phyloP scores from a whole-genome alignment of 2,888 invertebrate species.

The Artemia sinica region DNA sequence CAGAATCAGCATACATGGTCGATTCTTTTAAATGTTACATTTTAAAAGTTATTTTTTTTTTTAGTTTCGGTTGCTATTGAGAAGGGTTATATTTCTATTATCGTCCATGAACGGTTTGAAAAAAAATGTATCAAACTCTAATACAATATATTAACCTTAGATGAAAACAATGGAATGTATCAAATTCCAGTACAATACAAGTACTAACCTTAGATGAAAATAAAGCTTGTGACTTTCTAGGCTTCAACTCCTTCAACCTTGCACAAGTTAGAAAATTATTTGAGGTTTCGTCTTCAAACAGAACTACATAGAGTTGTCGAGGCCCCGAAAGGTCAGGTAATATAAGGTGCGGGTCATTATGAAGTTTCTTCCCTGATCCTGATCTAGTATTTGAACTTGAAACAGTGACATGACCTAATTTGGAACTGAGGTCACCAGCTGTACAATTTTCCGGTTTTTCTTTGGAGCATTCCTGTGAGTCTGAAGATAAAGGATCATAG shows the following conservation, averaged over 20 bases:
- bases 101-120: too few relatives aligned
- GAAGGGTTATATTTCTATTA: too few relatives aligned
- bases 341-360: conserved; percentile 44
- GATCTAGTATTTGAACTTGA: conserved; percentile 30
- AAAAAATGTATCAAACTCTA: too few relatives aligned
- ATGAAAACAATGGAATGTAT: too few relatives aligned
- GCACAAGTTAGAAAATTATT: conserved; percentile 67
- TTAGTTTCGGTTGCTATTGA: too few relatives aligned
- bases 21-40: too few relatives aligned
- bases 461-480: conserved; percentile 33
- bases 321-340: conserved; percentile 40
- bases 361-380: background rate
- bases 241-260: conserved; percentile 39
- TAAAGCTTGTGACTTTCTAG: conserved; percentile 27
- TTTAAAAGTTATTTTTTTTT: too few relatives aligned
- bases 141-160: too few relatives aligned
- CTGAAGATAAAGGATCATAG: conserved; percentile 58
- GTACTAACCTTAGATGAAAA: conserved; percentile 29
- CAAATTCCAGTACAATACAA: conserved; percentile 21
- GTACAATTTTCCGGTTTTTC: conserved; percentile 29
- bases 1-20: too few relatives aligned
- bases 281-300: conserved; percentile 55
- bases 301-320: conserved; percentile 57
- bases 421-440: conserved; percentile 53
- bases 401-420: conserved; percentile 48